Evolutionary conservation across 2,888 invertebrate genomes (phyloP).

Genomic region (Harpalus rufipes): DNA sequence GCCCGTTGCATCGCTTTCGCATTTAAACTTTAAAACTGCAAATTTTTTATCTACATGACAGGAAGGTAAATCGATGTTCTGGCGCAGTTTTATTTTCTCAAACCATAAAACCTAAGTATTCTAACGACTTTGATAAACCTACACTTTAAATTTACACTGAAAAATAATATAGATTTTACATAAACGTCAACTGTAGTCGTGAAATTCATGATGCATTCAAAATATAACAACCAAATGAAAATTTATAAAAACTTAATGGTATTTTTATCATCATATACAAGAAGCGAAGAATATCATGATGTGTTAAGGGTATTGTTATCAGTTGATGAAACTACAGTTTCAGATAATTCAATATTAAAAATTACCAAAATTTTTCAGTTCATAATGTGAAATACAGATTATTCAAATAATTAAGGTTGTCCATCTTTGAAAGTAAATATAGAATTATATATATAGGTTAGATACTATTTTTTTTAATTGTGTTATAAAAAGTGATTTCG

Average conservation of each 20-base stretch:
- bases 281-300: too few species aligned
- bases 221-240: neutral
- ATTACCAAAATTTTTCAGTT: too few species aligned
- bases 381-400: too few species aligned
- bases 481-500: too few species aligned
- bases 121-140: slow-evolving; percentile 22
- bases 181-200: neutral
- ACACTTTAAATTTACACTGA: neutral
- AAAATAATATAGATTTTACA: neutral
- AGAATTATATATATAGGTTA: too few species aligned
- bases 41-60: slow-evolving; percentile 37
- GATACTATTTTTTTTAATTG: too few species aligned
- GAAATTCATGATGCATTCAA: neutral
- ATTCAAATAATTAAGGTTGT: too few species aligned
- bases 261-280: neutral
- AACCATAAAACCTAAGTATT: slow-evolving; percentile 32
- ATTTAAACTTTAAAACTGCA: slow-evolving; percentile 46
- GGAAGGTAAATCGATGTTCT: slow-evolving; percentile 25
- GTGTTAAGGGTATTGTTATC: too few species aligned
- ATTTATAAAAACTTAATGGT: neutral
- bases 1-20: slow-evolving; percentile 20
- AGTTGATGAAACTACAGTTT: too few species aligned
- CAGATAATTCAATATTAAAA: too few species aligned
- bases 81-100: slow-evolving; percentile 35
- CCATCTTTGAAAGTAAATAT: too few species aligned